These are phyloP conservation scores for Melieria picta DNA, from an alignment of 2,888 invertebrate genomes.

Conservation along the genomic window DNA sequence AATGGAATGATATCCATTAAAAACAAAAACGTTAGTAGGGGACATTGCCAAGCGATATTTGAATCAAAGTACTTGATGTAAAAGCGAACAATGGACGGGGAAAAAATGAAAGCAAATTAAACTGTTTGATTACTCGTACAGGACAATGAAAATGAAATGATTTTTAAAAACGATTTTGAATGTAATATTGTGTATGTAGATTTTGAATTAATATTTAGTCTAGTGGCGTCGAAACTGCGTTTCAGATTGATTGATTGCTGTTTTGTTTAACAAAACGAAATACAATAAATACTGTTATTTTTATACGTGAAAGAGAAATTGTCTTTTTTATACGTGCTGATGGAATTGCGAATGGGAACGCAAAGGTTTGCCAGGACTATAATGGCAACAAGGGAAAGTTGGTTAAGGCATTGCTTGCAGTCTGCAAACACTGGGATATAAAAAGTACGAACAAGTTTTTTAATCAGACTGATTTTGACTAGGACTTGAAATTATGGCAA, in stretches of 20 bases:
- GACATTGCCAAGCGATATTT: slow-evolving; percentile 11
- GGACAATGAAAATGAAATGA: slow-evolving; percentile 1
- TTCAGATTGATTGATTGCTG: too few relatives aligned
- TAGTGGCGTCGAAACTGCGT: too few relatives aligned
- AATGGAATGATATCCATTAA: slow-evolving; percentile 41
- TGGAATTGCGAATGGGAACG: background rate
- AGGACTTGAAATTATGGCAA: too few relatives aligned
- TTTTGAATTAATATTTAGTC: too few relatives aligned
- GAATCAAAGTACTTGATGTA: slow-evolving; percentile 24
- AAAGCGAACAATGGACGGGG: slow-evolving; percentile 18
- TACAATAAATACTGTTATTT: slow-evolving; percentile 1
- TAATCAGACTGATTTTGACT: too few relatives aligned
- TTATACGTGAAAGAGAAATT: background rate
- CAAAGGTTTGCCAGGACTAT: too few relatives aligned
- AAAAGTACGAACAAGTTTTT: too few relatives aligned
- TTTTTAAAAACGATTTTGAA: background rate
- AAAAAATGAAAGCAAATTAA: background rate
- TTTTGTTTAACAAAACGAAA: background rate
- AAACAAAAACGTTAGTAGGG: slow-evolving; percentile 26
- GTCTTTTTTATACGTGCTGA: background rate
- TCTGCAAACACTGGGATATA: too few relatives aligned
- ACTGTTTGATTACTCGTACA: slow-evolving; percentile 4
- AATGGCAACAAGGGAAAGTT: too few relatives aligned
- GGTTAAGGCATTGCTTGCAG: too few relatives aligned
- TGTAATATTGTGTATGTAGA: too few relatives aligned